A percentile compares a stretch with the other conserved stretches of the same genome.
Conservation (phyloP, 2,888 invertebrate genomes). For the Drosophila maculinotata region DNA sequence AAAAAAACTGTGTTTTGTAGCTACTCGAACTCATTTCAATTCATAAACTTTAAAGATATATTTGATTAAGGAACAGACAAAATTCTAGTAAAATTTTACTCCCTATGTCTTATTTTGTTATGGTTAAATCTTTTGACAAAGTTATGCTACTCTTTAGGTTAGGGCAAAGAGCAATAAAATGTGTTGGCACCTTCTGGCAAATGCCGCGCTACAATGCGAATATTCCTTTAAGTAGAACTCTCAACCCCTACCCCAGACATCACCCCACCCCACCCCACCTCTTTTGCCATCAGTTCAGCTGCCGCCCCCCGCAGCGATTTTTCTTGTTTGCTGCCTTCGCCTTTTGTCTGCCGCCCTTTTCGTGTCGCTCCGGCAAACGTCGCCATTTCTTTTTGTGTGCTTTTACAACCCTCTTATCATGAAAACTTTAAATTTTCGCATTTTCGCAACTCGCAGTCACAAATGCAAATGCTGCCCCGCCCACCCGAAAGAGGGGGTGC, state of each 20-base stretch:
- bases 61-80: no score
- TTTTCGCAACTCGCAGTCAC: slow-evolving; percentile 77
- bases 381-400: slow-evolving; percentile 69
- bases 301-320: slow-evolving; percentile 70
- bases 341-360: slow-evolving; percentile 79
- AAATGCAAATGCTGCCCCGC: slow-evolving; percentile 69
- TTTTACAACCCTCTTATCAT: slow-evolving; percentile 77
- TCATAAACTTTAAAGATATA: no score
- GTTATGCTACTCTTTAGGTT: slow-evolving; percentile 5
- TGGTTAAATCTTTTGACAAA: background rate
- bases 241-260: background rate
- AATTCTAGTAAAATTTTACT: background rate
- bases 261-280: slow-evolving; percentile 7
- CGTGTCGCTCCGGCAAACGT: slow-evolving; percentile 65
- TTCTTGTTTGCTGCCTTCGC: slow-evolving; percentile 67
- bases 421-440: slow-evolving; percentile 79
- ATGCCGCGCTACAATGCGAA: slow-evolving; percentile 76
- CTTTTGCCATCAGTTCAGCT: slow-evolving; percentile 26
- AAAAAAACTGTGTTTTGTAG: no score
- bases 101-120: background rate
- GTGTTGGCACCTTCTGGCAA: slow-evolving; percentile 79
- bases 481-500: background rate
- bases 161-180: slow-evolving; percentile 72
- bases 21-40: no score
- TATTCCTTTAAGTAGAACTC: slow-evolving; percentile 71